Conservation (phyloP, 1,140 invertebrate species). For the Heliconius hewitsoni region DNA sequence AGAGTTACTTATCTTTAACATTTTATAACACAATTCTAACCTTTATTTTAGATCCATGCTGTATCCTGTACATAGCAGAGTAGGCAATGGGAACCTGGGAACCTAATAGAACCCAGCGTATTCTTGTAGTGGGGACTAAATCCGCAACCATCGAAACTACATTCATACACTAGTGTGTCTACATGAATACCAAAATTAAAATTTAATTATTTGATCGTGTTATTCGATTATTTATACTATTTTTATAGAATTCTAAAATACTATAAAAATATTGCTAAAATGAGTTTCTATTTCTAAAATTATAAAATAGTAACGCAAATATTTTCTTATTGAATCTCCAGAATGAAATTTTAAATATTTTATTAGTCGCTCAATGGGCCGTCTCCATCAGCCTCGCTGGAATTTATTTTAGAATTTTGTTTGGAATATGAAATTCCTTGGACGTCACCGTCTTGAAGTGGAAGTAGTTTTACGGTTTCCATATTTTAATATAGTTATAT, state of each 20-base stretch:
- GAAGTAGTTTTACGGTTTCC: neutral
- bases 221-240: neutral
- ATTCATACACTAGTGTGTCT: neutral
- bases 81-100: too few species aligned
- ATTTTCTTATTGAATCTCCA: constrained; percentile 11
- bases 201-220: neutral
- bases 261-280: neutral
- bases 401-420: constrained; percentile 63
- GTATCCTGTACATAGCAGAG: too few species aligned
- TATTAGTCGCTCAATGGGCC: constrained; percentile 39
- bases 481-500: neutral
- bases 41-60: too few species aligned
- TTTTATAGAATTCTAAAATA: neutral
- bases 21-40: too few species aligned
- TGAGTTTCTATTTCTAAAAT: neutral
- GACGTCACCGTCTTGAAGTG: constrained; percentile 26
- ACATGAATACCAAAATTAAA: neutral
- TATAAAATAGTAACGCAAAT: constrained; percentile 10
- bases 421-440: constrained; percentile 67
- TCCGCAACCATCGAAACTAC: too few species aligned
- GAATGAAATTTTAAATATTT: constrained; percentile 49
- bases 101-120: too few species aligned
- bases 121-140: too few species aligned
- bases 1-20: too few species aligned
- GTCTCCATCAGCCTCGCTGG: constrained; percentile 40